phyloP scores from a whole-genome alignment of 1,140 invertebrate genomes.

The Apis florea region DNA sequence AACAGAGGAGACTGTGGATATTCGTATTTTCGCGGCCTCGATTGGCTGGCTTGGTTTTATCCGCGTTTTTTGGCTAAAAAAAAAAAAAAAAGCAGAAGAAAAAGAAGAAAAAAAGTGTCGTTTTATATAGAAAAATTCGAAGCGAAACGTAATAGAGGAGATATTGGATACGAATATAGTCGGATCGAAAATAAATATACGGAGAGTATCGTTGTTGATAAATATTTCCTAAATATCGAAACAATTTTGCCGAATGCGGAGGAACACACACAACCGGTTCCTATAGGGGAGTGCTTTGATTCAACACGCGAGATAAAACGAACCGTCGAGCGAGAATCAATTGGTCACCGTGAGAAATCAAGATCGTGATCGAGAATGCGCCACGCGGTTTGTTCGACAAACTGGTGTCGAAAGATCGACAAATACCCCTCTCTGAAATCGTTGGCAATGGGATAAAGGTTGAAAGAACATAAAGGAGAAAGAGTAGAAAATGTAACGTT shows the following conservation, averaged over 20 bases:
- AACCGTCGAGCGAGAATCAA: constrained; percentile 51
- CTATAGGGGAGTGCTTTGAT: constrained; percentile 13
- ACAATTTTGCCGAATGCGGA: constrained; percentile 26
- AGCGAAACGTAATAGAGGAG: not conserved
- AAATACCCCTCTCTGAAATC: constrained; percentile 27
- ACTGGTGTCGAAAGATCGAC: constrained; percentile 11
- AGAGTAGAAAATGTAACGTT: not conserved
- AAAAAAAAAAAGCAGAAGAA: not conserved
- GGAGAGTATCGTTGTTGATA: not conserved
- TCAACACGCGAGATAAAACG: constrained; percentile 43
- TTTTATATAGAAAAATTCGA: not conserved
- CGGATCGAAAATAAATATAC: not conserved
- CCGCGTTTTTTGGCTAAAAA: not conserved
- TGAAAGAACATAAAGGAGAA: no score
- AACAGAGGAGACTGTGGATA: not conserved
- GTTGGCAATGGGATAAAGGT: not conserved
- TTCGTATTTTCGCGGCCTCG: not conserved
- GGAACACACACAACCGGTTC: constrained; percentile 29
- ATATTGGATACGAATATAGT: not conserved
- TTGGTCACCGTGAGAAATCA: constrained; percentile 55
- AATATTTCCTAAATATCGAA: constrained; percentile 20
- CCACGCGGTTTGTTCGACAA: constrained; percentile 11
- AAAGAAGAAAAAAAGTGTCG: not conserved
- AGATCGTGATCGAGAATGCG: constrained; percentile 43
- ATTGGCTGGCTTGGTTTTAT: not conserved